Percentiles rank a stretch among this genome's conserved stretches.
Conservation (phyloP, 2,113 vertebrate species). For the Todiramphus saurophagus region DNA sequence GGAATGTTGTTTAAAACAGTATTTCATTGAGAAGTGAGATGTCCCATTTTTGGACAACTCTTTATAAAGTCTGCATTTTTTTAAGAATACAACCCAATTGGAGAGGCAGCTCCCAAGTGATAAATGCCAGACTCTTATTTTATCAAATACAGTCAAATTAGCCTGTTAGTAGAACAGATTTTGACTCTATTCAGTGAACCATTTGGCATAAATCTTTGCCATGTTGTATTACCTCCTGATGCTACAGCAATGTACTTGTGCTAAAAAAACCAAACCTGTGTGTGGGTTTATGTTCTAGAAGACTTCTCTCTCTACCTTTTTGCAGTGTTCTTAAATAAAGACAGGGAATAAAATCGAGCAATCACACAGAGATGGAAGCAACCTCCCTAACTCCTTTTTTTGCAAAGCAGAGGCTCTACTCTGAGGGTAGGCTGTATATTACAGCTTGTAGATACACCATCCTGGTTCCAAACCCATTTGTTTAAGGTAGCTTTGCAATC, state of each 20-base stretch:
- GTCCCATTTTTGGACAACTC: background rate
- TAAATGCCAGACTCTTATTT: background rate
- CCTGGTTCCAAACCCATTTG: background rate
- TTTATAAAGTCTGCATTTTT: background rate
- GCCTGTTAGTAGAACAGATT: background rate
- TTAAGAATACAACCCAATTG: background rate
- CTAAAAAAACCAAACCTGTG: background rate
- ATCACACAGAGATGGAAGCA: background rate
- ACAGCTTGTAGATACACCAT: background rate
- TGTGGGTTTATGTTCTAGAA: background rate
- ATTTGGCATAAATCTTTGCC: background rate
- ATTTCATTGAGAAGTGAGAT: background rate
- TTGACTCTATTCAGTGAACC: background rate
- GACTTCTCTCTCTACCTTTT: background rate
- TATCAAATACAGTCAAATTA: background rate
- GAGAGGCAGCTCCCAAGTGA: background rate
- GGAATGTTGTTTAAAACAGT: background rate
- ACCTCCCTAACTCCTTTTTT: background rate
- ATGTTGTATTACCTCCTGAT: background rate
- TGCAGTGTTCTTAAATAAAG: background rate
- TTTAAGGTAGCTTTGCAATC: background rate
- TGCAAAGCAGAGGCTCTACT: background rate
- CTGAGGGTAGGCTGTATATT: background rate
- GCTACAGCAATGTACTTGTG: background rate
- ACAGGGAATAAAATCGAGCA: fast-evolving